A percentile compares a stretch with the other conserved stretches of the same genome.
Conservation (phyloP, 1,140 invertebrate species). For the Steinernema feltiae region DNA sequence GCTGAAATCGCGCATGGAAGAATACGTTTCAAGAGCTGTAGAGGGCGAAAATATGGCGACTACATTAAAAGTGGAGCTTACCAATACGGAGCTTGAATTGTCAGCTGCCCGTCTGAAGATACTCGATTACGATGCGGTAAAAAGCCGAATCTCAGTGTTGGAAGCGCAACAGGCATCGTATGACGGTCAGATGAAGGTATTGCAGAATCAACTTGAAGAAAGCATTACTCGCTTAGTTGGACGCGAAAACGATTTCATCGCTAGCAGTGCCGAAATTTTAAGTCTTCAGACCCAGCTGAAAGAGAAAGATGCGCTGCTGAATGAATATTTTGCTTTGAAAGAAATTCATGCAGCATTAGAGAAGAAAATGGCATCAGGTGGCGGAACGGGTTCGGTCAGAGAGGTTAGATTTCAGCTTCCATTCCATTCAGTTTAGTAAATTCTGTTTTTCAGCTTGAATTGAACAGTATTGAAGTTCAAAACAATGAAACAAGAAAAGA, state of each 20-base stretch:
- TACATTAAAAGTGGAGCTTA: background rate
- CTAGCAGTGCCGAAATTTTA: no score
- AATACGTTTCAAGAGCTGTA: background rate
- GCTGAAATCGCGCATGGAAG: background rate
- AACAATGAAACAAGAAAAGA: no score
- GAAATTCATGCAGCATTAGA: background rate
- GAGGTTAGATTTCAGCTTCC: no score
- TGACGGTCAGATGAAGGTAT: background rate
- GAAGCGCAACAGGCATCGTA: background rate
- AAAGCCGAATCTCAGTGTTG: background rate
- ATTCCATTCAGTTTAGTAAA: no score
- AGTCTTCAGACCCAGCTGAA: background rate
- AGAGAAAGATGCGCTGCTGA: no score
- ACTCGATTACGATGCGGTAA: background rate
- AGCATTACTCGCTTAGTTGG: background rate
- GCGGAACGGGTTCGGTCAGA: no score
- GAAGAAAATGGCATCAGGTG: background rate
- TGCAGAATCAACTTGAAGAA: background rate
- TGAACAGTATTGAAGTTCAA: no score
- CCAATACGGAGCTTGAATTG: background rate
- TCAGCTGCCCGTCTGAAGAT: background rate
- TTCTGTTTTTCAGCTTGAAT: no score
- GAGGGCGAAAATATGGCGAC: background rate
- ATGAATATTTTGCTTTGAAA: background rate
- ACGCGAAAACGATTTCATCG: background rate